phyloP scores from a whole-genome alignment of 2,113 vertebrate genomes.

The Toxotes jaculatrix region DNA sequence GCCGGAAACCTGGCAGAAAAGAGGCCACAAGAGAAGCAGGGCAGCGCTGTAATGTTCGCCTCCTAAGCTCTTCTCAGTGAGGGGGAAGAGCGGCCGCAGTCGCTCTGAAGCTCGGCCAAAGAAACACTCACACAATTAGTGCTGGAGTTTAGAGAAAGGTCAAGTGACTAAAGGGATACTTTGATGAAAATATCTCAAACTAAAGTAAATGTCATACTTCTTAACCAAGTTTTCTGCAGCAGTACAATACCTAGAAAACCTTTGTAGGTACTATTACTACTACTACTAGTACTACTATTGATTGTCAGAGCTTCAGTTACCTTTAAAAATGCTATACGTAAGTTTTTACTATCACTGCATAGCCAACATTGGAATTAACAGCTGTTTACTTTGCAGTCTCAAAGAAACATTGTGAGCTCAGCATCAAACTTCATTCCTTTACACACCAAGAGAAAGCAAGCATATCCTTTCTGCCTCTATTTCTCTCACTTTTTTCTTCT shows the following conservation, averaged over 20 bases:
- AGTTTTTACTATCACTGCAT: too few species aligned
- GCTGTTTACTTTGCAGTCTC: too few species aligned
- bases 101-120: constrained; percentile 7
- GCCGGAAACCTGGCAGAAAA: constrained; percentile 28
- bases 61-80: constrained; percentile 34
- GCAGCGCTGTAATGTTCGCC: constrained; percentile 23
- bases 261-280: not conserved
- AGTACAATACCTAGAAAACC: not conserved
- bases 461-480: too few species aligned
- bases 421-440: too few species aligned
- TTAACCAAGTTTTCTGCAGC: constrained; percentile 10
- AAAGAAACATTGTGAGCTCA: too few species aligned
- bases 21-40: constrained; percentile 37
- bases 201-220: constrained; percentile 54
- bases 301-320: not conserved
- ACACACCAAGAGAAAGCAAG: too few species aligned
- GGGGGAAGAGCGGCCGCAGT: not conserved
- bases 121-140: constrained; percentile 47
- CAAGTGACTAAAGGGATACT: constrained; percentile 37
- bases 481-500: too few species aligned
- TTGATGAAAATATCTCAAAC: constrained; percentile 46
- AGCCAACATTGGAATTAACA: too few species aligned
- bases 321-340: not conserved
- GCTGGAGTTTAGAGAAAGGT: constrained; percentile 53
- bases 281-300: not conserved